Evolutionary conservation across 2,113 vertebrate species (phyloP), one percentile per base, ranked within the genome.

Genomic region (Pituophis catenifer): DNA sequence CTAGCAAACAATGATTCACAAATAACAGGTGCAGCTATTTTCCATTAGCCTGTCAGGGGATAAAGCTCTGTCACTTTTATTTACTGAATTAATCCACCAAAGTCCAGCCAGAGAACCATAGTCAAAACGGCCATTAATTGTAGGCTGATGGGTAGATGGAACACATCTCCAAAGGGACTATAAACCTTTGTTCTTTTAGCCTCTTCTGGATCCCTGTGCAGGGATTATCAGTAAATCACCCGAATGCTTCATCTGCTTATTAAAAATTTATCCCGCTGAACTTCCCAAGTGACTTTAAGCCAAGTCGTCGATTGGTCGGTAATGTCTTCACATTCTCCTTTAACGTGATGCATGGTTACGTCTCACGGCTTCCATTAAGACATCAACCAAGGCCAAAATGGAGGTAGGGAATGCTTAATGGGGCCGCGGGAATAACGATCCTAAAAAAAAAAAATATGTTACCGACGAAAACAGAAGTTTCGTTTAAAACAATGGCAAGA

Each of bases 51-150:
- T 95, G 95, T 96, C 96, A 94, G 95, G 97, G 97, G 97, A 98
- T 97, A 96, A 95, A 91, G 90, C 95, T 97, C 97, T 98, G 97
- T 98, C 98, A 98, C 97, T 98, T 98, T 98, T 98, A 98, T 98
- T 98, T 98, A 98, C 97, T 96, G 97, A 98, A 98, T 98, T 98
- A 98, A 98, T 98, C 98, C 97, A 98, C 97, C 97, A 98, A 96
- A 96, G 97, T 98, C 98, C 98, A 97, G 97, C 97, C 97, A 97
- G 97, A 98, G 97, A 98, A 98, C 97, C 97, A 98, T 97, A 98
- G 97, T 97, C 98, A 98, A 98, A 81, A 98, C 98, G 97, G 96
- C 96, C 98, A 98, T 98, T 98, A 98, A 98, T 98, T 98, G 97
- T 97, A 94, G 95, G 94, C 96, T 98, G 98, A 98, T 98, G 98